Evolutionary conservation across 2,888 invertebrate species (phyloP), one percentile per base, ranked within the genome.

Genomic region (Cotesia congregata): DNA sequence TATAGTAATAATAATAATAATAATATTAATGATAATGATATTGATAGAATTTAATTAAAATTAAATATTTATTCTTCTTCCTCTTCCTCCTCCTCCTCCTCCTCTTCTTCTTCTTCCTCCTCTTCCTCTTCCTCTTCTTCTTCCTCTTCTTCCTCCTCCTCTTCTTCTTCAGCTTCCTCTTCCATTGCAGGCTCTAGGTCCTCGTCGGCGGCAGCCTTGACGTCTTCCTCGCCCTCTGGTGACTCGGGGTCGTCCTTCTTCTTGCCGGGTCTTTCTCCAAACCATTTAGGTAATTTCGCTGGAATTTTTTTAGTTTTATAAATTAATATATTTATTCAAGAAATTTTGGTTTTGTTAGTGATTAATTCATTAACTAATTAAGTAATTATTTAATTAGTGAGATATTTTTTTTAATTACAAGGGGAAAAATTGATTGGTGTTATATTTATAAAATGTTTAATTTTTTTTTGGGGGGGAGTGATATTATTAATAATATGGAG

Each of bases 241-340:
- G 96, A 95, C 83, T 97, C 97, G 82, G 94, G 94, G 83, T 96
- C 97, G 83, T 95, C 96, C 90, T 94, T 90, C 93, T 96, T 97
- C 91, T 96, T 97, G 92, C 97, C 97, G 83, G 97, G 97, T 91
- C 97, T 93, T 91, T 97, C 97, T 86, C 97, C 97, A 93, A 97
- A 97, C 97, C 97, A 97, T 91, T 97, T 97, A 86, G 97, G 97
- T 91, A 97, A 92, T 93, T 95, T 94, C 92, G 96, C 97, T 97
- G 90, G 87, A 80, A 67, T 67, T 77, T 74, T 76, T 74, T 75
- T 39, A 78, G 41, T 12, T 30, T n/a, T n/a, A 68, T 15, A 17
- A 2, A 68, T 9, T 6, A 30, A 17, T 15, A 64, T 65, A 40
- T 5, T 39, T 2, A 39, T 61, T n/a, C 15, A 5, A 4, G 7